Percentiles rank a stretch among this genome's conserved stretches.
Evolutionary conservation across 2,797 vertebrate species (phyloP).

Genomic region (Etheostoma nigrum): DNA sequence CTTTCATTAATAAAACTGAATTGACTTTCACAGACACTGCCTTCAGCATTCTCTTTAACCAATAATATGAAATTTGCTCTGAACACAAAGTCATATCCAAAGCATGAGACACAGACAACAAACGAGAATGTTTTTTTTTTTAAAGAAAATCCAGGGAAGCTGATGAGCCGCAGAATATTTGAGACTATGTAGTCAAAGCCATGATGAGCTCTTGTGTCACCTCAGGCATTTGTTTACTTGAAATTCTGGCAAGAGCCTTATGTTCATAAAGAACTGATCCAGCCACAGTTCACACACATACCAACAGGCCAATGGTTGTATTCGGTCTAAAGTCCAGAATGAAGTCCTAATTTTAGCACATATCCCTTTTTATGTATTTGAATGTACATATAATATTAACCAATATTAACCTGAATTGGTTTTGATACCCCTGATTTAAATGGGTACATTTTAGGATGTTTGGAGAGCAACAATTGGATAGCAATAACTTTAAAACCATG

Average conservation of each 20-base stretch:
- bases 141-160: conserved; percentile 26
- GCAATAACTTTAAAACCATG: too few species aligned
- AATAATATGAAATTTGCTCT: background rate
- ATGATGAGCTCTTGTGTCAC: conserved; percentile 33
- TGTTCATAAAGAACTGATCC: too few species aligned
- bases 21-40: too few species aligned
- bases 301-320: too few species aligned
- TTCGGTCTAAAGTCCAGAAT: too few species aligned
- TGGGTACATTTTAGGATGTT: too few species aligned
- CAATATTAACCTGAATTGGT: too few species aligned
- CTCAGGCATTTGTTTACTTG: conserved; percentile 62
- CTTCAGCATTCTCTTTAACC: background rate
- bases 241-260: background rate
- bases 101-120: background rate
- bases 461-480: too few species aligned
- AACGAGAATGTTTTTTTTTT: background rate
- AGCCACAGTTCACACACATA: too few species aligned
- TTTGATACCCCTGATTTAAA: too few species aligned
- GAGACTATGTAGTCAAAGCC: conserved; percentile 39
- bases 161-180: conserved; percentile 12
- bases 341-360: too few species aligned
- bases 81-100: background rate
- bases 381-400: background rate
- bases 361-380: background rate
- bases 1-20: background rate